phyloP scores from a whole-genome alignment of 2,797 vertebrate genomes.

The Rhincodon typus region DNA sequence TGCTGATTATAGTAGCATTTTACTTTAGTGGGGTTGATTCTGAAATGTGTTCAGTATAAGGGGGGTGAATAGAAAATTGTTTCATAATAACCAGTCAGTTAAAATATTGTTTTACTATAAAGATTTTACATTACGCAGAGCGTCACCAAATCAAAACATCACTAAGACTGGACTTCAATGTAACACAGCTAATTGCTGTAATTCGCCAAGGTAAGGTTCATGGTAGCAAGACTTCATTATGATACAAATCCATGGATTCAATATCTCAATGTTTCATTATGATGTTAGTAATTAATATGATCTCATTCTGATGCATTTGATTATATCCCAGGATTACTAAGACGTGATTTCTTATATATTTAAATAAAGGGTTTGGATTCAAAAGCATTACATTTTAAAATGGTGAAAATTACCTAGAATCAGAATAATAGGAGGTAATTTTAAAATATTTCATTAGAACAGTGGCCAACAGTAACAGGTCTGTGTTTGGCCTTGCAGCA shows the following conservation, averaged over 20 bases:
- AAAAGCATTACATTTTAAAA: background rate
- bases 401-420: background rate
- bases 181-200: background rate
- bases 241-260: background rate
- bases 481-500: background rate
- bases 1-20: background rate
- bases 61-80: background rate
- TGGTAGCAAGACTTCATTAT: background rate
- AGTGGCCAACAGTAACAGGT: background rate
- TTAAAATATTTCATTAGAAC: background rate
- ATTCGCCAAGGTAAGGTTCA: background rate
- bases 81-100: background rate
- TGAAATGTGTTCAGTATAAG: background rate
- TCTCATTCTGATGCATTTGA: background rate
- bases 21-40: background rate
- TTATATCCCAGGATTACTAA: background rate
- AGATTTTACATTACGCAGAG: background rate
- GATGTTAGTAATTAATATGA: background rate
- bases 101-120: background rate
- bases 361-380: background rate
- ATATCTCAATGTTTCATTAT: background rate
- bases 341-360: background rate
- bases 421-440: background rate
- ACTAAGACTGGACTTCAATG: background rate
- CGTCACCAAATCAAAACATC: background rate